These are phyloP conservation scores for Oreortyx pictus DNA, from an alignment of 2,797 vertebrate species.

Conservation along the genomic window DNA sequence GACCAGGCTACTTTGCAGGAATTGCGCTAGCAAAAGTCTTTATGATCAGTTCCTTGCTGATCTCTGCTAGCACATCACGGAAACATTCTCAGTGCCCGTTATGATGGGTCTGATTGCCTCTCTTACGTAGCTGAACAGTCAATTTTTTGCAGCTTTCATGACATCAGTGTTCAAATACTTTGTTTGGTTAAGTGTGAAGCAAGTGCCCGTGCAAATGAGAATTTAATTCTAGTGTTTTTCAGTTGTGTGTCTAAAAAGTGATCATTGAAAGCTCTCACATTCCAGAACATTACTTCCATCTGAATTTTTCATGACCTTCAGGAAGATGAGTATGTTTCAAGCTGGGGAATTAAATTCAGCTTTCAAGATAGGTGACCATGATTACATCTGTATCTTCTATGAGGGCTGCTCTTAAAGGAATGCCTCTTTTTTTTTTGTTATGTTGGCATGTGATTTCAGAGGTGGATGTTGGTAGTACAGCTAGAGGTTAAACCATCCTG, in stretches of 20 bases:
- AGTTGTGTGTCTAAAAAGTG: neutral
- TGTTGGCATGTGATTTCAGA: neutral
- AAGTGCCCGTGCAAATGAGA: neutral
- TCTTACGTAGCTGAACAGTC: neutral
- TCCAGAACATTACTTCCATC: neutral
- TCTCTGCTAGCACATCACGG: neutral
- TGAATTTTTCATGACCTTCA: neutral
- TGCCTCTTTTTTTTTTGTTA: too few relatives aligned
- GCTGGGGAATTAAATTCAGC: neutral
- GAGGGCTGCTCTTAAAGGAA: neutral
- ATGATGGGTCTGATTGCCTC: neutral
- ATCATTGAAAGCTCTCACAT: neutral
- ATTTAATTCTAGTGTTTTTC: neutral
- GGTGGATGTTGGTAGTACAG: neutral
- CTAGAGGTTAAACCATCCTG: neutral
- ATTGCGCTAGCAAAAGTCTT: neutral
- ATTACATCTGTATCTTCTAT: neutral
- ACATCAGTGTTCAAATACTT: neutral
- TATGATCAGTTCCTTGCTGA: neutral
- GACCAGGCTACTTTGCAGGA: neutral
- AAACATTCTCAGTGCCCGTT: neutral
- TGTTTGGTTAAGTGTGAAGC: neutral
- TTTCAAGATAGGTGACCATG: neutral
- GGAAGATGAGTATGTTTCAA: neutral
- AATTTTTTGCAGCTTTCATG: neutral